Conservation (phyloP, 2,113 vertebrate genomes). For the Redunca redunca region DNA sequence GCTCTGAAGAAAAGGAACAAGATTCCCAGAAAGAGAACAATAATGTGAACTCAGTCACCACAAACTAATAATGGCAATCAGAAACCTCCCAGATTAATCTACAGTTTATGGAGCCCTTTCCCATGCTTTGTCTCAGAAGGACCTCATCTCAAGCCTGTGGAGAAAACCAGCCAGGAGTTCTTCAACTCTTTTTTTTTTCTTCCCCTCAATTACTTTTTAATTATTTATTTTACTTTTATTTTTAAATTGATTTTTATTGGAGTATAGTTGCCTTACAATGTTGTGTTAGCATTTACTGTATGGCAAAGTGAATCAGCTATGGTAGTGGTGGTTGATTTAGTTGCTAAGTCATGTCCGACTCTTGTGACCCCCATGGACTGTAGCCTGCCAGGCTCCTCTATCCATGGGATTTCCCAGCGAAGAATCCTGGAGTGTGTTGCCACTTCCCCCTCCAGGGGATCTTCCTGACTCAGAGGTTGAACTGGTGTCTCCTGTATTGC, state of each 20-base stretch:
- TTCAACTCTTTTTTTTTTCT: background rate
- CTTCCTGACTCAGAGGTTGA: background rate
- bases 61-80: background rate
- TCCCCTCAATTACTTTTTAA: background rate
- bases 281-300: background rate
- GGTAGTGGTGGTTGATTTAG: background rate
- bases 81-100: background rate
- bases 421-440: background rate
- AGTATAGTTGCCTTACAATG: background rate
- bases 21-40: background rate
- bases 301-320: background rate
- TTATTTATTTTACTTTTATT: background rate
- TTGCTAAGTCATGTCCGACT: background rate
- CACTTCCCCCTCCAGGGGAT: background rate
- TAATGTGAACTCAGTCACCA: background rate
- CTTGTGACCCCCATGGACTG: background rate
- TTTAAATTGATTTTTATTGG: background rate
- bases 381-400: background rate
- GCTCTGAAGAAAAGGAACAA: background rate
- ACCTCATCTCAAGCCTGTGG: background rate
- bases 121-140: background rate
- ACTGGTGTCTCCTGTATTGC: background rate
- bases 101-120: background rate
- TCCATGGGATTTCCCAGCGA: background rate
- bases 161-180: background rate